These are phyloP conservation scores for Pithys albifrons DNA, from an alignment of 2,113 vertebrate species.

Conservation along the genomic window DNA sequence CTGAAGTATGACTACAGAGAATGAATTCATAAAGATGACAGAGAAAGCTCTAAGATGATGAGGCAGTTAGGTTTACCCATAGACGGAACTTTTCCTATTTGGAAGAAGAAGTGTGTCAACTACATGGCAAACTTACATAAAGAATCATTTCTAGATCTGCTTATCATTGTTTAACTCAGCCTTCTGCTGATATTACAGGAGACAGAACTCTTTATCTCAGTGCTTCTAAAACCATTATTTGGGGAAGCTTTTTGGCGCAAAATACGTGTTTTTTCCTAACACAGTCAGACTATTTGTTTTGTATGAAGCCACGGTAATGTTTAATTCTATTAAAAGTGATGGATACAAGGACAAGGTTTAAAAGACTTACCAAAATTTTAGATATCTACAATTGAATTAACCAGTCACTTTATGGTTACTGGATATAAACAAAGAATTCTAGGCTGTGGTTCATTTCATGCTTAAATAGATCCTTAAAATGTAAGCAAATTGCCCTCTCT, in stretches of 20 bases:
- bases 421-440: neutral
- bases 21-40: neutral
- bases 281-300: neutral
- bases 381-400: neutral
- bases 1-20: neutral
- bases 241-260: neutral
- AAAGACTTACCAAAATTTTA: neutral
- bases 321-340: neutral
- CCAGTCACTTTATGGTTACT: neutral
- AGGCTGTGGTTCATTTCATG: neutral
- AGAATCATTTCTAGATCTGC: neutral
- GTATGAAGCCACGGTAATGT: neutral
- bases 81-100: neutral
- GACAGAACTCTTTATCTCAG: neutral
- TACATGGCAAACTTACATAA: accelerated
- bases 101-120: neutral
- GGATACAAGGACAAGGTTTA: neutral
- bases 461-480: conserved; percentile 4
- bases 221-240: neutral
- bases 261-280: neutral
- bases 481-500: neutral
- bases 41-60: neutral
- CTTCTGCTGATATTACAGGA: neutral
- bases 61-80: neutral
- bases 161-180: neutral